These are phyloP conservation scores for Hylaeus volcanicus DNA, from an alignment of 1,140 invertebrate species.

Conservation along the genomic window DNA sequence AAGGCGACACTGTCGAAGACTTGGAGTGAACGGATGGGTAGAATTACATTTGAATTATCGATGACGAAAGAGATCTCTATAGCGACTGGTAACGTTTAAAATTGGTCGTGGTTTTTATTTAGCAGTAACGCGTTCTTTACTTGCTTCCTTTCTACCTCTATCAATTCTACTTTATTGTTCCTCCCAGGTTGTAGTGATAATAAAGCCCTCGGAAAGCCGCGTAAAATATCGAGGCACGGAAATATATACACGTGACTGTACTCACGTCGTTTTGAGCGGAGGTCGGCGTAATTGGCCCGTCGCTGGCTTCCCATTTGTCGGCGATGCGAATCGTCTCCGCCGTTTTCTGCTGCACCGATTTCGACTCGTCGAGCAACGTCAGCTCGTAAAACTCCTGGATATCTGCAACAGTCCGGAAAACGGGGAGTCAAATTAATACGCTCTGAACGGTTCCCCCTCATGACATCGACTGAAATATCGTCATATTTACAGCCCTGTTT, in stretches of 20 bases:
- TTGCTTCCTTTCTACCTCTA: too few relatives aligned
- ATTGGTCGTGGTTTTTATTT: too few relatives aligned
- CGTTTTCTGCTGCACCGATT: conserved; percentile 96
- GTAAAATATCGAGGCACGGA: conserved; percentile 17
- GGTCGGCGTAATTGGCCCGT: conserved; percentile 83
- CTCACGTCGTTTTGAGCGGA: conserved; percentile 85
- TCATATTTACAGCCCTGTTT: not conserved
- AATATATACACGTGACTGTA: conserved; percentile 54
- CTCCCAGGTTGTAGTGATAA: not conserved
- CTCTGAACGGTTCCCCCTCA: not conserved
- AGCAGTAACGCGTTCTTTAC: too few relatives aligned
- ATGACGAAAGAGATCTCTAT: too few relatives aligned
- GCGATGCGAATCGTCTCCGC: conserved; percentile 97
- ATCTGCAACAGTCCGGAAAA: conserved; percentile 86
- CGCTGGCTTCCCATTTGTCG: conserved; percentile 94
- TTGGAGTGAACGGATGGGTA: too few relatives aligned
- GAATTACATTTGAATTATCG: too few relatives aligned
- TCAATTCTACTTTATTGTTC: not conserved
- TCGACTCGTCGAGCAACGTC: conserved; percentile 96
- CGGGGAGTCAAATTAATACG: conserved; percentile 51
- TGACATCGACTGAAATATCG: not conserved
- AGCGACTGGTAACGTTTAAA: too few relatives aligned
- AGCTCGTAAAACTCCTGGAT: conserved; percentile 99
- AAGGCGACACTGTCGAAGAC: too few relatives aligned
- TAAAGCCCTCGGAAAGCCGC: not conserved